Evolutionary conservation across 2,797 vertebrate species (phyloP), one percentile per base, ranked within the genome.

Genomic region (Mustela erminea): DNA sequence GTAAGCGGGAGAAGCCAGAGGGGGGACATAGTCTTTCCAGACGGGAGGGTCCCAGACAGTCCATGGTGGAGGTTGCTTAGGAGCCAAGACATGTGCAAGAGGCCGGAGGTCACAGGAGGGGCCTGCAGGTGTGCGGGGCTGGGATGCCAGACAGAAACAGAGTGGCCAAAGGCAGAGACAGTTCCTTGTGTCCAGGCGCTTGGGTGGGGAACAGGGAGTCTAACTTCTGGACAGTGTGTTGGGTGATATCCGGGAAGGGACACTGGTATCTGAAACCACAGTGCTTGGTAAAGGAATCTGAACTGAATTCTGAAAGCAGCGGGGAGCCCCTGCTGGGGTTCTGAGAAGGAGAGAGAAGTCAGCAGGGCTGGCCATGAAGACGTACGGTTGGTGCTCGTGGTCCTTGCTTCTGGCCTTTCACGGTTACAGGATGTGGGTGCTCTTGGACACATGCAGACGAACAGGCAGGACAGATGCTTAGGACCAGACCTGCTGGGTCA

Each of bases 361-460:
- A 60, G 17, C 13, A 38, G 80, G 27, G 7, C 18, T 38, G 1
- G 13, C 11, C 11, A 49, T 58, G 7, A 64, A 46, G 85, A 96
- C 13, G n/a, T 27, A 29, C 4, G 21, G 7, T 58, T 62, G 68
- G 62, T 66, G 60, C 46, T 81, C 23, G 56, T 72, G 25, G 2
- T 38, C 4, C 17, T 74, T 23, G 25, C 41, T 68, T 93, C 74
- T 66, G 25, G 43, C 38, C 49, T 58, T 77, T 81, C 88, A 1
- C 25, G 14, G 5, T 68, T 52, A 21, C 4, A 15, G 41, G 38
- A 43, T 38, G 15, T 2, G 23, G 7, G 1, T 27, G 58, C 41
- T 6, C 77, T 72, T 41, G 49, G 18, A 4, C 10, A 0, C 18
- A 17, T 23, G 2, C 11, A 18, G 56, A 58, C 0, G 0, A 21